Base-by-base conservation (phyloP, 2,113 vertebrate species). In the Ramphastos sulfuratus region DNA sequence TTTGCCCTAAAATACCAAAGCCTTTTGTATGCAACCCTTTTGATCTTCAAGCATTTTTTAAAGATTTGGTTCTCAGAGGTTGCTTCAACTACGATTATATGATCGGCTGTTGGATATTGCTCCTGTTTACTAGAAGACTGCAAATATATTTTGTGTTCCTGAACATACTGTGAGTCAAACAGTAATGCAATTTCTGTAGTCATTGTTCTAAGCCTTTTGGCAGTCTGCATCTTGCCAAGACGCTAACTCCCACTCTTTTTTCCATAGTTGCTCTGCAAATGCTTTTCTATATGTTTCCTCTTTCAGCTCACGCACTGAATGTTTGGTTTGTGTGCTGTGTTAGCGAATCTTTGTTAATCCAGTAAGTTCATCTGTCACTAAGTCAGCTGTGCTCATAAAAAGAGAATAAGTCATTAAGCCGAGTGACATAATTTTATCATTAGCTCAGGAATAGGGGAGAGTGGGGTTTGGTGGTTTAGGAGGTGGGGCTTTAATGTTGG, bases 351-450 rank as follows among this genome's bases (percentile, higher is more conserved):
- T 56, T 37, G 33, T 72, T 73, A 87, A 91, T 27, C 42, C 37
- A 56, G 6, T 24, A 39, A 90, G 4, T 60, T 65, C 44, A 88
- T 69, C 65, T 75, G 72, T 44, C 78, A 80, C 79, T 78, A 39
- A 6, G 90, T 89, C 59, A 87, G 55, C 73, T 63, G 20, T 65
- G 39, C 50, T 84, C 73, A 86, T 82, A 50, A 60, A 82, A 48
- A 58, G 18, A 83, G 48, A 73, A 8, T 44, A 79, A 89, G 66
- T 77, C 85, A 93, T 95, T 93, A 95, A 90, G 60, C 16, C 48
- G 30, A 76, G 73, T 37, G 54, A 90, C 46, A 79, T 52, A 31
- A 87, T 88, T 95, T 72, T 66, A 52, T 77, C 84, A 66, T 63
- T 69, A 71, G 28, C 56, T 75, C 60, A 71, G 31, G 28, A 90